A percentile compares a stretch with the other conserved stretches of the same genome.
Evolutionary conservation across 2,888 invertebrate species (phyloP).

Genomic region (Macroteleia sp.): DNA sequence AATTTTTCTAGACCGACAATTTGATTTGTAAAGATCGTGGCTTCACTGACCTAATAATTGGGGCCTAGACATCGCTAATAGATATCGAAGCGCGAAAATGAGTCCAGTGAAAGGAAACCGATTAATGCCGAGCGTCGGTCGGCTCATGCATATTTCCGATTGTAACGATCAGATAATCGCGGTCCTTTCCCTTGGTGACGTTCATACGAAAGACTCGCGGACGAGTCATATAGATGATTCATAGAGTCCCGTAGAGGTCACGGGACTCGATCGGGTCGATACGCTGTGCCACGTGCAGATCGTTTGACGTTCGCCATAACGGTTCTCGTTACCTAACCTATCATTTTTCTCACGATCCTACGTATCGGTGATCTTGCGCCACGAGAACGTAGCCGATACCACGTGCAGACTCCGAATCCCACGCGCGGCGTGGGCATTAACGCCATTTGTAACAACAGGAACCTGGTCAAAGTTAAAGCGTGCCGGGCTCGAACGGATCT

Average conservation of each 20-base stretch:
- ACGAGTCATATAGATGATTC: conserved; percentile 66
- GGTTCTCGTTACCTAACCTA: conserved; percentile 61
- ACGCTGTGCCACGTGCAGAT: conserved; percentile 64
- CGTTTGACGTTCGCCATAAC: conserved; percentile 67
- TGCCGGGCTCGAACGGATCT: neutral
- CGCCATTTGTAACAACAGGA: conserved; percentile 9
- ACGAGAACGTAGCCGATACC: conserved; percentile 18
- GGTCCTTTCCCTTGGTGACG: conserved; percentile 18
- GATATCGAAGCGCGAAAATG: conserved; percentile 46
- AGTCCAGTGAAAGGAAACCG: conserved; percentile 56
- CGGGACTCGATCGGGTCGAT: conserved; percentile 65
- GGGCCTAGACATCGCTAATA: conserved; percentile 18
- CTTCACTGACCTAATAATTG: conserved; percentile 31
- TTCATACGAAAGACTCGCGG: conserved; percentile 21
- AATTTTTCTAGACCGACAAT: too few species aligned
- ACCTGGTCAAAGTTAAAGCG: conserved; percentile 3
- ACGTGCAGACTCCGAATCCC: conserved; percentile 38
- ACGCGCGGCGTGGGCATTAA: conserved; percentile 30
- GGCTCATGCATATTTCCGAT: conserved; percentile 41
- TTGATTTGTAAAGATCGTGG: neutral
- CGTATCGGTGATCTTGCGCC: conserved; percentile 27
- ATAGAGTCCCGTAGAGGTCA: conserved; percentile 68
- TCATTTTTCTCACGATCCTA: conserved; percentile 59
- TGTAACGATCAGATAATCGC: conserved; percentile 39
- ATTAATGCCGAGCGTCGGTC: conserved; percentile 21